Conservation (phyloP, 2,113 vertebrate genomes). For the Hoplias malabaricus region DNA sequence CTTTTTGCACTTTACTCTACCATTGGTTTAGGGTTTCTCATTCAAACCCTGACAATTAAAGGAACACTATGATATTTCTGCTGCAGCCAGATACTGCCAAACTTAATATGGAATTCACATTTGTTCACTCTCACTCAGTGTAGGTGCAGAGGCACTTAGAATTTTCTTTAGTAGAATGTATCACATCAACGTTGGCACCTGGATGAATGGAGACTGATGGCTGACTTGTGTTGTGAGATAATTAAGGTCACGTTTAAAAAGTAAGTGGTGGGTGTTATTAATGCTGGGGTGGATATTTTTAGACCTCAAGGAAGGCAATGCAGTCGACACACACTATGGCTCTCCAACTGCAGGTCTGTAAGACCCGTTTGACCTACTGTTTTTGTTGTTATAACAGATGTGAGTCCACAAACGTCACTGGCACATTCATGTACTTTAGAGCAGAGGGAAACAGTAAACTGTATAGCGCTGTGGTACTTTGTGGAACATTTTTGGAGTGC, state of each 20-base stretch:
- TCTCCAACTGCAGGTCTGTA: neutral
- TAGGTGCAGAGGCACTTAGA: conserved; percentile 28
- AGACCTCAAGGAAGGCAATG: neutral
- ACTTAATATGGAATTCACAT: conserved; percentile 16
- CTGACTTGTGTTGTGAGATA: neutral
- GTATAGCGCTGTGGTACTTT: neutral
- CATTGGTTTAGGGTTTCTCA: conserved; percentile 29
- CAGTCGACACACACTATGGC: neutral
- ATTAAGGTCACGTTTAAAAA: neutral
- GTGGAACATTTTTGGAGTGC: neutral
- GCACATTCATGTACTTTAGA: neutral
- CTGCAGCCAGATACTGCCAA: conserved; percentile 70
- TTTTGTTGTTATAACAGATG: neutral
- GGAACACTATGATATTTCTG: conserved; percentile 33
- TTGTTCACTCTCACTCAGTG: conserved; percentile 13
- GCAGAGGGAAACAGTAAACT: neutral
- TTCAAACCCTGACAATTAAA: neutral
- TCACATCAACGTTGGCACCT: conserved; percentile 3
- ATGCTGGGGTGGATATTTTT: neutral
- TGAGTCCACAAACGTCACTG: neutral
- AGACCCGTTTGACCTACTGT: neutral
- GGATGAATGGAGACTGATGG: conserved; percentile 2
- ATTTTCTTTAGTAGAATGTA: conserved; percentile 21
- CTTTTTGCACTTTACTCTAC: conserved; percentile 27
- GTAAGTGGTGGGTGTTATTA: too few species aligned